Base-by-base conservation (phyloP, 2,113 vertebrate species). In the Peromyscus polionotus region DNA sequence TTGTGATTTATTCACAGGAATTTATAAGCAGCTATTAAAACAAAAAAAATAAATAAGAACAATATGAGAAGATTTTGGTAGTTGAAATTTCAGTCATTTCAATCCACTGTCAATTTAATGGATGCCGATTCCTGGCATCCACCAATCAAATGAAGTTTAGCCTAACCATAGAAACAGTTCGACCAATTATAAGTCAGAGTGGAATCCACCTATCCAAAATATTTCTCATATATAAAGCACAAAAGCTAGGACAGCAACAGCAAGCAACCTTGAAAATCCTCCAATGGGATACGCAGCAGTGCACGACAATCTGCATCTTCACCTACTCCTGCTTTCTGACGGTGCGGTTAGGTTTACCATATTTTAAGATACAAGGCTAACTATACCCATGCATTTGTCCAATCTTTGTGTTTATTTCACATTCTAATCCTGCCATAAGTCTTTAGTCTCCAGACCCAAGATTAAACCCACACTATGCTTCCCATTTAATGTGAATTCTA, bases 141-240 rank as follows among this genome's bases (percentile, higher is more conserved):
- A 97, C 98, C 98, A 98, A 98, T 98, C 94, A 94, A 95, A 57
- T 4, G 0, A 88, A 48, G 83, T 95, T 59, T 65, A 92, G 80
- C 73, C 89, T 59, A 96, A 79, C 92, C 98, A 98, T 98, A 95
- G 98, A 98, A 99, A 99, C 98, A 98, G 94, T n/a, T 86, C 1
- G 31, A 86, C 98, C 99, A 99, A 98, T 98, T 90, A 94, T 26
- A 51, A 12, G 63, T 87, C 83, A 88, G 93, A 68, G 76, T 28
- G 77, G 92, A 98, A 98, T 70, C 95, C 95, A 98, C 98, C 97
- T 97, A 98, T 98, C 97, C 90, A 86, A 97, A 96, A 80, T 48
- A 48, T 68, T 81, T 79, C 76, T 96, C 93, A 87, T 86, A 94
- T 61, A 94, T 88, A 97, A 97, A 93, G 96, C 86, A 95, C 51